Percentiles rank a stretch among this genome's conserved stretches.
Conservation (phyloP, 30 jellyfish, hydroid and myxozoan genomes). For the Haliclystus octoradiatus region DNA sequence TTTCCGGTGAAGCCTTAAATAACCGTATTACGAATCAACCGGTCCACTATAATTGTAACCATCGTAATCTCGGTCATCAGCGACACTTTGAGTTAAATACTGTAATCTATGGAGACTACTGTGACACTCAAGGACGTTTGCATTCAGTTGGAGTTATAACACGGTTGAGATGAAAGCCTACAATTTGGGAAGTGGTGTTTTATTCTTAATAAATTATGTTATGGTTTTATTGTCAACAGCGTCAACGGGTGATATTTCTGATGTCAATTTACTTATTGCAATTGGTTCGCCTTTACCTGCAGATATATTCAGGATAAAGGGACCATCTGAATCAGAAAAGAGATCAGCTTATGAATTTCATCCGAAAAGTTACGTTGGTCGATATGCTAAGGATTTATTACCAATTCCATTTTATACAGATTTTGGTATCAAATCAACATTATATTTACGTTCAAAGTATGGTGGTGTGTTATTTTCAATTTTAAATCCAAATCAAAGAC, state of each 20-base stretch:
- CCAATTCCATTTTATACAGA: constrained; percentile 41
- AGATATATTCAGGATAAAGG: constrained; percentile 60
- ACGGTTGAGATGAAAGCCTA: too few relatives aligned
- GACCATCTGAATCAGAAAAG: constrained; percentile 65
- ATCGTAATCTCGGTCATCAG: too few relatives aligned
- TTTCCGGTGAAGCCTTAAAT: too few relatives aligned
- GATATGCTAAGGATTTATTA: constrained; percentile 70
- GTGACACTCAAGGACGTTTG: too few relatives aligned
- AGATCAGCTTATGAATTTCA: constrained; percentile 81
- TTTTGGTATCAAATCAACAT: constrained; percentile 70
- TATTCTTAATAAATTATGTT: background rate
- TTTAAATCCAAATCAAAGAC: constrained; percentile 45
- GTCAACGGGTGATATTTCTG: constrained; percentile 13
- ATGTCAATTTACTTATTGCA: constrained; percentile 63
- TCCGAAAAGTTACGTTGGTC: constrained; percentile 69
- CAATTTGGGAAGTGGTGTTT: too few relatives aligned
- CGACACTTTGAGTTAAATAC: too few relatives aligned
- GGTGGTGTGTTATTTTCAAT: constrained; percentile 70
- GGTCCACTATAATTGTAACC: too few relatives aligned
- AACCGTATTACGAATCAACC: too few relatives aligned
- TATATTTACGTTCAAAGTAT: constrained; percentile 10
- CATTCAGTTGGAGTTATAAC: too few relatives aligned
- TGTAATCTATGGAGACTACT: too few relatives aligned
- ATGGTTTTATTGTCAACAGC: background rate
- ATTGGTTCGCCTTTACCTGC: constrained; percentile 89